Conservation (phyloP, 2,888 invertebrate genomes). For the Dorcus hopei region DNA sequence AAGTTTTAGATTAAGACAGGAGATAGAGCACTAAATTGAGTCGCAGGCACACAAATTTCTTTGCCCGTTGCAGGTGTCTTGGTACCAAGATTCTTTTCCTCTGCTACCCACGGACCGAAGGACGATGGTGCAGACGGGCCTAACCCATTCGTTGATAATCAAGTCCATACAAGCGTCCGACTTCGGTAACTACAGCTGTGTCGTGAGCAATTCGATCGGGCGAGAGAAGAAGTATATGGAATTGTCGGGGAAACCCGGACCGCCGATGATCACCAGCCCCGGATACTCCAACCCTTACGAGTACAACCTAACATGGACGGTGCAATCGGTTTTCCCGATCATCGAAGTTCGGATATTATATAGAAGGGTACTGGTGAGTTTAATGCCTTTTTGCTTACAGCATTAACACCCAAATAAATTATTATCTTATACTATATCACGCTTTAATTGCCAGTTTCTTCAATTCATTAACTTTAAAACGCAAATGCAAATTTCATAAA, state of each 20-base stretch:
- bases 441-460: not conserved
- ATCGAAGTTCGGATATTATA: slow-evolving; percentile 63
- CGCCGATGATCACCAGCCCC: slow-evolving; percentile 60
- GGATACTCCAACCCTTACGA: slow-evolving; percentile 59
- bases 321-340: slow-evolving; percentile 64
- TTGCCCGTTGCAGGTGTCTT: slow-evolving; percentile 52
- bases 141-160: slow-evolving; percentile 58
- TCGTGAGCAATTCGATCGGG: slow-evolving; percentile 47
- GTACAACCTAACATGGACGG: slow-evolving; percentile 64
- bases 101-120: slow-evolving; percentile 61
- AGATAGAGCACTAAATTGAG: too few relatives aligned
- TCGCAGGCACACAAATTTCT: too few relatives aligned
- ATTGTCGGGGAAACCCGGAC: slow-evolving; percentile 63
- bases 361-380: slow-evolving; percentile 57
- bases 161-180: slow-evolving; percentile 60
- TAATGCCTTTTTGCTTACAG: not conserved
- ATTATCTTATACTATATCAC: not conserved
- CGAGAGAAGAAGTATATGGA: slow-evolving; percentile 55
- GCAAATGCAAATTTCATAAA: too few relatives aligned
- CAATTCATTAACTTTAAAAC: not conserved
- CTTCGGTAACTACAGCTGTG: slow-evolving; percentile 59
- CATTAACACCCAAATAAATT: not conserved
- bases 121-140: slow-evolving; percentile 58
- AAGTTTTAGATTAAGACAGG: too few relatives aligned
- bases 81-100: slow-evolving; percentile 64